Percentiles rank a stretch among this genome's conserved stretches.
Evolutionary conservation across 2,888 invertebrate species (phyloP).

Genomic region (Philhelius pedissequus): DNA sequence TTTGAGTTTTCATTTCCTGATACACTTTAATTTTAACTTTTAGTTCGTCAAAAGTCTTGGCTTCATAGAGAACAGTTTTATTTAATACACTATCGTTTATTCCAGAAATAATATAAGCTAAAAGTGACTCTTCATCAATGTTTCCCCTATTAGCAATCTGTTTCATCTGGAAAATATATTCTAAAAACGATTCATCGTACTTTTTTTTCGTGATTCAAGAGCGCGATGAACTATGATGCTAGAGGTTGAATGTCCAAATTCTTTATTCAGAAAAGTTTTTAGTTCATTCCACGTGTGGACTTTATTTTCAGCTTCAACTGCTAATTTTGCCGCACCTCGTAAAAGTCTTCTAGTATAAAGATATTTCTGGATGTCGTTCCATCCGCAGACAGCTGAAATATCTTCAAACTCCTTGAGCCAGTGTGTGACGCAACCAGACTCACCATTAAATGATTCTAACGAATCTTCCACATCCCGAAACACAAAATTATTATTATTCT

Average conservation of each 20-base stretch:
- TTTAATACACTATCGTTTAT: not conserved
- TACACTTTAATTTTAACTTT: not conserved
- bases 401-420: not conserved
- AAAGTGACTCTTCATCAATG: not conserved
- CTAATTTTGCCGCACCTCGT: not conserved
- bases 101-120: not conserved
- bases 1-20: not conserved
- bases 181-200: not conserved
- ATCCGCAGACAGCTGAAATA: not conserved
- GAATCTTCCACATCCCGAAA: not conserved
- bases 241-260: not conserved
- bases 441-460: not conserved
- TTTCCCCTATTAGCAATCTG: not conserved
- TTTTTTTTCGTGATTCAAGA: not conserved
- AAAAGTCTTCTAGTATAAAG: not conserved
- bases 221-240: not conserved
- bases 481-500: not conserved
- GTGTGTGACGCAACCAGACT: not conserved
- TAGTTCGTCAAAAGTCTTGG: not conserved
- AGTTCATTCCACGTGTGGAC: not conserved
- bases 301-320: not conserved
- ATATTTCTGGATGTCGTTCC: not conserved
- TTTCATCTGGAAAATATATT: not conserved
- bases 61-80: not conserved
- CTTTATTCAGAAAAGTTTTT: not conserved